A percentile compares a stretch with the other conserved stretches of the same genome.
These are phyloP conservation scores for Coleophora flavipennella DNA, from an alignment of 2,888 invertebrate genomes.

Conservation along the genomic window DNA sequence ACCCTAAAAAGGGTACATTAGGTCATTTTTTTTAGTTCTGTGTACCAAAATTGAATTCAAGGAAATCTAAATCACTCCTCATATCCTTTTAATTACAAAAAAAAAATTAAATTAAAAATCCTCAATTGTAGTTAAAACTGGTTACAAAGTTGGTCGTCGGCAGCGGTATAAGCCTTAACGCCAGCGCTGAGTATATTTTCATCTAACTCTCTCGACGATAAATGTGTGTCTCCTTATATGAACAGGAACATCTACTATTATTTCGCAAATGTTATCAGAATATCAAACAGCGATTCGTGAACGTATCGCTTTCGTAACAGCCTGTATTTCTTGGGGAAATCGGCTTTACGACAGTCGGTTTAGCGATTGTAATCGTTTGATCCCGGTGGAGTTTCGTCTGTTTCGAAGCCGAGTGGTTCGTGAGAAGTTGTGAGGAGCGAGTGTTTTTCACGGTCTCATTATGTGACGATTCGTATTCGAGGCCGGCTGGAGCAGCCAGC, in stretches of 20 bases:
- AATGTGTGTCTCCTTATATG: slow-evolving; percentile 37
- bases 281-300: slow-evolving; percentile 51
- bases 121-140: too few species aligned
- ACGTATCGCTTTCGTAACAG: slow-evolving; percentile 22
- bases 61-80: too few species aligned
- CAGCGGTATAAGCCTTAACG: too few species aligned
- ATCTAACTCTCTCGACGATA: slow-evolving; percentile 35
- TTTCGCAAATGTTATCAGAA: slow-evolving; percentile 59
- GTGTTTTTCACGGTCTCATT: slow-evolving; percentile 66
- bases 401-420: slow-evolving; percentile 30
- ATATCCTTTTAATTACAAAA: too few species aligned
- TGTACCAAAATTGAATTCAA: too few species aligned
- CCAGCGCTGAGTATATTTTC: slow-evolving; percentile 31
- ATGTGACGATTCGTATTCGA: slow-evolving; percentile 63
- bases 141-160: too few species aligned
- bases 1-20: too few species aligned
- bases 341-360: slow-evolving; percentile 20
- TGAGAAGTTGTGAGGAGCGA: slow-evolving; percentile 50
- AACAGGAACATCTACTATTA: slow-evolving; percentile 49
- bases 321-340: slow-evolving; percentile 16
- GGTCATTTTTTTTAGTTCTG: too few species aligned
- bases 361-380: slow-evolving; percentile 31
- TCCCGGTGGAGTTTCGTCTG: slow-evolving; percentile 21
- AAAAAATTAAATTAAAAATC: too few species aligned
- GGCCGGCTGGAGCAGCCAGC: slow-evolving; percentile 35